phyloP scores from a whole-genome alignment of 2,113 vertebrate species.

The Microtus oregoni region DNA sequence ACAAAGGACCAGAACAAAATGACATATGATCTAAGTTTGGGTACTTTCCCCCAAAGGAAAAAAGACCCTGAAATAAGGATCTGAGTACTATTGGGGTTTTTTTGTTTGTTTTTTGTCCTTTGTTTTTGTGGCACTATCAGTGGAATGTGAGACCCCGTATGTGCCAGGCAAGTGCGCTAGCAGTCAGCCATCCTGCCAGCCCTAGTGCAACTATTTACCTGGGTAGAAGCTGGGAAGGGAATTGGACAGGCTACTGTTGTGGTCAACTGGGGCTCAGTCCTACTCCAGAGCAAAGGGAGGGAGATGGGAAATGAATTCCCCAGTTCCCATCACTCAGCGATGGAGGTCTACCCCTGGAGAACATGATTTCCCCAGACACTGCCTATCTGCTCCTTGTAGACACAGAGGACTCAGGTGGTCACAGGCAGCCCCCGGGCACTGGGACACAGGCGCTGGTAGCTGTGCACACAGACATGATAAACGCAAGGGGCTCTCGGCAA shows the following conservation, averaged over 20 bases:
- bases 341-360: neutral
- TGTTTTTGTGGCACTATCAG: neutral
- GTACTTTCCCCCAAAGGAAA: neutral
- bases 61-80: neutral
- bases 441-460: conserved; percentile 27
- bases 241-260: neutral
- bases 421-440: neutral
- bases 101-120: neutral
- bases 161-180: neutral
- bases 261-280: neutral
- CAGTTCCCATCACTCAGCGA: neutral
- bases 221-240: neutral
- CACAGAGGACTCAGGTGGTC: conserved; percentile 29
- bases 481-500: neutral
- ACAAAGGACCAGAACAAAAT: conserved; percentile 7
- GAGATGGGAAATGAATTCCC: neutral
- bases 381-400: neutral
- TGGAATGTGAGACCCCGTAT: neutral
- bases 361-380: neutral
- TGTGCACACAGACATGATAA: neutral
- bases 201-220: neutral
- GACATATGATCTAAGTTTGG: neutral
- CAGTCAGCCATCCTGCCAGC: neutral
- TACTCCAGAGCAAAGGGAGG: neutral
- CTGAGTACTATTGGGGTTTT: neutral